These are phyloP conservation scores for Centropristis striata DNA, from an alignment of 2,113 vertebrate genomes.

Conservation along the genomic window DNA sequence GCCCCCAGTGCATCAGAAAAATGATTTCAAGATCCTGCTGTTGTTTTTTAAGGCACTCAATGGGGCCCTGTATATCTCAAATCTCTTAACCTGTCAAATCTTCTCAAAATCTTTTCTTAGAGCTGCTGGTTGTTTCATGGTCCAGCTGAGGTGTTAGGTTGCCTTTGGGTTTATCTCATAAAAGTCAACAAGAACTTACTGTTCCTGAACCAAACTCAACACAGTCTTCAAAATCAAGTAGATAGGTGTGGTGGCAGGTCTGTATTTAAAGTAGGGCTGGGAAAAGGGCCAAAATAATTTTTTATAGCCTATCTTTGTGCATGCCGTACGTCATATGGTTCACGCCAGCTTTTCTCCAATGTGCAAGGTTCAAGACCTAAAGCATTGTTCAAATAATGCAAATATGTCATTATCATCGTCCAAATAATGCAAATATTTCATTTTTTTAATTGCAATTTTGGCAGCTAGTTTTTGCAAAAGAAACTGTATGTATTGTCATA, in stretches of 20 bases:
- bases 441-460: too few relatives aligned
- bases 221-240: background rate
- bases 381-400: too few relatives aligned
- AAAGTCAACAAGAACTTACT: background rate
- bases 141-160: background rate
- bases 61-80: background rate
- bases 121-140: background rate
- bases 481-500: too few relatives aligned
- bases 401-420: too few relatives aligned
- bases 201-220: background rate
- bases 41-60: slow-evolving; percentile 10
- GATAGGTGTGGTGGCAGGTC: background rate
- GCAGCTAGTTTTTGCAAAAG: too few relatives aligned
- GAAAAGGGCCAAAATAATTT: too few relatives aligned
- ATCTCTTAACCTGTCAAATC: background rate
- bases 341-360: background rate
- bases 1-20: background rate
- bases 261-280: background rate
- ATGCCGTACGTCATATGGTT: too few relatives aligned
- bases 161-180: background rate
- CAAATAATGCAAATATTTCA: too few relatives aligned
- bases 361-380: too few relatives aligned
- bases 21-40: slow-evolving; percentile 2
- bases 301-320: too few relatives aligned
- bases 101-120: background rate